Conservation (phyloP, 2,888 invertebrate species). For the Pilophorus perplexus region DNA sequence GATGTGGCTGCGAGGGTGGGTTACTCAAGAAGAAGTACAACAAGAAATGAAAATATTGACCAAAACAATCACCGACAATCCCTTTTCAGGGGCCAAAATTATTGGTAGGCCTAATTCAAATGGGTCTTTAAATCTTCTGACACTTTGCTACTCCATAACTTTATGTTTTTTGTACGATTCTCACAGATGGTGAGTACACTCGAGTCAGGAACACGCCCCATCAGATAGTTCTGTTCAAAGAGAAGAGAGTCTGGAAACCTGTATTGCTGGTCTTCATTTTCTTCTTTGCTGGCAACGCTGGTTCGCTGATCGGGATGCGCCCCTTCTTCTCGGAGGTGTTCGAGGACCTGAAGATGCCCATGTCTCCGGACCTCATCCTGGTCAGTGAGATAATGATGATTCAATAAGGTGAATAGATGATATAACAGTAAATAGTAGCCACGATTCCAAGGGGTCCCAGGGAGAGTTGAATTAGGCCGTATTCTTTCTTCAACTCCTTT, state of each 20-base stretch:
- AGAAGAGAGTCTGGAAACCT: constrained; percentile 28
- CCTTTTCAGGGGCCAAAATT: constrained; percentile 21
- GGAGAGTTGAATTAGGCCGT: no score
- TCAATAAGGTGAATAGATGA: no score
- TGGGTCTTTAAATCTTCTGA: no score
- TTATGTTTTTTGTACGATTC: background rate
- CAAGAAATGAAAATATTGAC: constrained; percentile 12
- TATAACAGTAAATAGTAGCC: no score
- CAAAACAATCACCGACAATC: constrained; percentile 27
- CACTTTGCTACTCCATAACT: no score
- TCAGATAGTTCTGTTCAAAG: constrained; percentile 14
- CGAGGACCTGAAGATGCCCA: constrained; percentile 17
- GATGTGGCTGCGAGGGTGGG: constrained; percentile 34
- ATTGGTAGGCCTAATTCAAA: constrained; percentile 14
- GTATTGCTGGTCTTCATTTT: constrained; percentile 25
- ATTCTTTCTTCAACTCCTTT: no score
- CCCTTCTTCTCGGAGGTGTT: constrained; percentile 23
- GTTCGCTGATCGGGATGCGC: constrained; percentile 29
- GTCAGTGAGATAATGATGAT: no score
- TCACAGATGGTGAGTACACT: constrained; percentile 25
- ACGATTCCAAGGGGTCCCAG: no score
- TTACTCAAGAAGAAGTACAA: constrained; percentile 26
- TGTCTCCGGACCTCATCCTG: constrained; percentile 21
- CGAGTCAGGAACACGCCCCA: constrained; percentile 22
- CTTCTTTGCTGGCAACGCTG: constrained; percentile 29